Percentiles rank a stretch among this genome's conserved stretches.
Conservation (phyloP, 2,888 invertebrate genomes). For the Strigamia transsilvanica region DNA sequence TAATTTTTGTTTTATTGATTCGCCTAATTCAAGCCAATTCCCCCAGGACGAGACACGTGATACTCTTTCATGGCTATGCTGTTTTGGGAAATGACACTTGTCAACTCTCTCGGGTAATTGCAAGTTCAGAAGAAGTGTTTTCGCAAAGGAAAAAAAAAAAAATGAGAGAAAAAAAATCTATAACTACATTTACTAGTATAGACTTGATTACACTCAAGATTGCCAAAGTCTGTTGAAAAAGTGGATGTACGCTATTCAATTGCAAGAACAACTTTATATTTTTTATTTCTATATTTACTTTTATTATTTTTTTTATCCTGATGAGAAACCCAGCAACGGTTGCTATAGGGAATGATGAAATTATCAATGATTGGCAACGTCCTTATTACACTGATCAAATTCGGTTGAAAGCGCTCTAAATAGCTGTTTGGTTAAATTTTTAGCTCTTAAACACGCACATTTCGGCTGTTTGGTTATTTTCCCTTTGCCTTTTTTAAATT, state of each 20-base stretch:
- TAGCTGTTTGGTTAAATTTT: neutral
- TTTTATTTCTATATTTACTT: neutral
- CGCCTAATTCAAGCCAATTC: conserved; percentile 34
- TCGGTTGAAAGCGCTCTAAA: conserved; percentile 4
- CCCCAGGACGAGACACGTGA: conserved; percentile 26
- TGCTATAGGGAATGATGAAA: conserved; percentile 2
- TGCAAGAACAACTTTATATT: neutral
- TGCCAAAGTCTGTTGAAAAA: conserved; percentile 4
- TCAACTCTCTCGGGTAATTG: conserved; percentile 44
- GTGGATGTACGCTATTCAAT: neutral
- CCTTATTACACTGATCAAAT: conserved; percentile 22
- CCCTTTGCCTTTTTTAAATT: neutral
- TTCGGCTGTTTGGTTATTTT: neutral
- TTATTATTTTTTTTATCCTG: neutral
- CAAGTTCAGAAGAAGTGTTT: conserved; percentile 30
- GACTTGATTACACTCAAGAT: conserved; percentile 38
- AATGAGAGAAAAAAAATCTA: conserved; percentile 33
- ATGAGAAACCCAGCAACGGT: neutral
- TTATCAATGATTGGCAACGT: conserved; percentile 21
- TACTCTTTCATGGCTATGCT: conserved; percentile 23
- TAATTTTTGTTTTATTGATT: conserved; percentile 49
- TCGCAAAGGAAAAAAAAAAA: neutral
- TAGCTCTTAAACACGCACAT: too few relatives aligned
- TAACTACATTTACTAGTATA: conserved; percentile 40
- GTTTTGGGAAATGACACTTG: conserved; percentile 37